Base-by-base conservation (phyloP, 2,888 invertebrate genomes). In the Timandra comae region DNA sequence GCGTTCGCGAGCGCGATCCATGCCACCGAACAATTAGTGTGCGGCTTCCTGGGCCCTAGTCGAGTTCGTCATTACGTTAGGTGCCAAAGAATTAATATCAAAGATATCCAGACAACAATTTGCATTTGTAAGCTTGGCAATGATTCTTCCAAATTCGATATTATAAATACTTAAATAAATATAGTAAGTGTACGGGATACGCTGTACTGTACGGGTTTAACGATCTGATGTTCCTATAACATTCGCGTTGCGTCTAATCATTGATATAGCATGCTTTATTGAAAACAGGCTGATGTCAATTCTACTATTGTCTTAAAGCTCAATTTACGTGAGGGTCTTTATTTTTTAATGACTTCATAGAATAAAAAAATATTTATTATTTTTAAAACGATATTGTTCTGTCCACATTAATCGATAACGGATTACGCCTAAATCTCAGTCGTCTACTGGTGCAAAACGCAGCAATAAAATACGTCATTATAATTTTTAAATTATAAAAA, bases 71-170 rank as follows among this genome's bases (percentile, higher is more conserved):
- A 59, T 62, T 66, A 45, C 46, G 71, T 79, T 78, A 78, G 80
- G 84, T 85, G 85, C 85, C 85, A 85, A 85, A 85, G 85, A 85
- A 69, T 75, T 75, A 72, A 69, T 80, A 85, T 84, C 84, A 84
- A 85, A 84, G 85, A 65, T 74, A 69, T 77, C 71, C 67, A 73
- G 67, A 74, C 46, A 75, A n/a, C 73, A 63, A 76, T 59, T 71
- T 65, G 77, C 75, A 75, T 79, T 71, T 71, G 53, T 65, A 62
- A 63, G 69, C 62, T 72, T 63, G 56, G 54, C 65, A 65, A 68
- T 63, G 65, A 73, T 72, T 74, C 77, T 82, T 84, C 78, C 78
- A 79, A 82, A 81, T 78, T 70, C n/a, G 65, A 78, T 74, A 71
- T 73, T n/a, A n/a, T n/a, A n/a, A n/a, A n/a, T n/a, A n/a, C n/a